phyloP scores from a whole-genome alignment of 2,113 vertebrate genomes.

The Phyllostomus hastatus region DNA sequence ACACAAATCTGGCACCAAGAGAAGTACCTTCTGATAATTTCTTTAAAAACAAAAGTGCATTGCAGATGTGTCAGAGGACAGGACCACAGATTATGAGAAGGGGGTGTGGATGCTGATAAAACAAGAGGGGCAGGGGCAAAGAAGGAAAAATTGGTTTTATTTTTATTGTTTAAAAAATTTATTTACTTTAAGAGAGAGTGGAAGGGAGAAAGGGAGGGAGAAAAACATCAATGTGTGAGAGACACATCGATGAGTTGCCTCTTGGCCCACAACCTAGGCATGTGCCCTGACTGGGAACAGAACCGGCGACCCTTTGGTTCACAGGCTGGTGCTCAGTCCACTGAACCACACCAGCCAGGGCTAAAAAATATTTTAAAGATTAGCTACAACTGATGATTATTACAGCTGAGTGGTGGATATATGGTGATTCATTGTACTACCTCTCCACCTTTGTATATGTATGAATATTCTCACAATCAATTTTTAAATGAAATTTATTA shows the following conservation, averaged over 20 bases:
- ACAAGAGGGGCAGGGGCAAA: neutral
- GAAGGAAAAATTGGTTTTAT: too few relatives aligned
- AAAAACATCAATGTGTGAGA: too few relatives aligned
- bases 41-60: neutral
- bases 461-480: neutral
- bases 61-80: neutral
- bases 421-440: neutral
- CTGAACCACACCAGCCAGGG: too few relatives aligned
- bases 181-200: too few relatives aligned
- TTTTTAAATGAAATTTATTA: neutral
- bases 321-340: too few relatives aligned
- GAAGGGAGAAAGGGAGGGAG: too few relatives aligned
- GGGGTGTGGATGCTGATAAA: neutral
- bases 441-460: neutral
- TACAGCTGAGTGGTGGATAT: neutral
- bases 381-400: neutral
- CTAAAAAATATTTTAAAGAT: too few relatives aligned
- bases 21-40: conserved; percentile 7
- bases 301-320: too few relatives aligned
- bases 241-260: too few relatives aligned
- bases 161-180: too few relatives aligned
- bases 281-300: too few relatives aligned
- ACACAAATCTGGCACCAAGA: neutral
- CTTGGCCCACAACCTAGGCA: too few relatives aligned
- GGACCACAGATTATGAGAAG: neutral